Evolutionary conservation across 2,888 invertebrate genomes (phyloP).

Genomic region (Hirtodrosophila duncani): DNA sequence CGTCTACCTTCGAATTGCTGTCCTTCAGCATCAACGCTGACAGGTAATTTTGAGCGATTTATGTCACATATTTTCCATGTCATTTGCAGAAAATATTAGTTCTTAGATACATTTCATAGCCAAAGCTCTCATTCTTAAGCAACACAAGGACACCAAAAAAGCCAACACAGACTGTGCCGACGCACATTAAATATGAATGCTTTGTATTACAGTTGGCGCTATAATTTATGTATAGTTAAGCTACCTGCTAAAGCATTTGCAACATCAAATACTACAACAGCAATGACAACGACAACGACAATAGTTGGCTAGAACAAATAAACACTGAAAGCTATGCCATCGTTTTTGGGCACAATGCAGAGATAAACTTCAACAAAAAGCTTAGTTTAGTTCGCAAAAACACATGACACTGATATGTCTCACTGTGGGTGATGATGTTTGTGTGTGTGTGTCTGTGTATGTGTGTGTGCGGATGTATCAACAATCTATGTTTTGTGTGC

Average conservation of each 20-base stretch:
- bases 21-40: too few species aligned
- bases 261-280: conserved; percentile 32
- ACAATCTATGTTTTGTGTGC: conserved; percentile 5
- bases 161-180: too few species aligned
- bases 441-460: conserved; percentile 2
- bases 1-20: too few species aligned
- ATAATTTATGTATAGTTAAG: conserved; percentile 52
- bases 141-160: too few species aligned
- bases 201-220: conserved; percentile 20
- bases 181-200: conserved; percentile 37
- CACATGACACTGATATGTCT: conserved; percentile 41
- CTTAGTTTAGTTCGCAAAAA: conserved; percentile 62
- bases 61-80: too few species aligned
- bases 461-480: conserved; percentile 4
- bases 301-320: conserved; percentile 10
- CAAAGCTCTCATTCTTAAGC: too few species aligned
- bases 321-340: conserved; percentile 46
- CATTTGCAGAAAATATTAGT: too few species aligned
- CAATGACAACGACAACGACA: conserved; percentile 23
- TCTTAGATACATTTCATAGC: too few species aligned
- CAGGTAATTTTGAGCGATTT: too few species aligned
- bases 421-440: neutral
- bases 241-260: conserved; percentile 48
- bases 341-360: conserved; percentile 59
- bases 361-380: conserved; percentile 66